Evolutionary conservation across 1,140 invertebrate species (phyloP), one percentile per base, ranked within the genome.

Genomic region (Drosophila santomea): DNA sequence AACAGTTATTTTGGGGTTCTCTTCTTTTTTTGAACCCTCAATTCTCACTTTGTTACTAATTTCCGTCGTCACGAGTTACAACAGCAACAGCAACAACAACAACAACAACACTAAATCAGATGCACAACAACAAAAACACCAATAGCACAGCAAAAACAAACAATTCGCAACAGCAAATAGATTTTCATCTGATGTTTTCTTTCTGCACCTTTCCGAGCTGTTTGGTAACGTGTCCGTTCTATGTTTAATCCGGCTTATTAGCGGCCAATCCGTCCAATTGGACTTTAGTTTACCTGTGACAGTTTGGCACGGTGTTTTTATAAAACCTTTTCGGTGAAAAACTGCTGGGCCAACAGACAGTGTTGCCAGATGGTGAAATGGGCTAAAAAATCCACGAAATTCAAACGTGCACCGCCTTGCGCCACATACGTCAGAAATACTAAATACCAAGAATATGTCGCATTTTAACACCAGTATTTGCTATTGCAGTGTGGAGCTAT

Each of bases 51-150:
- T 50, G 2, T 45, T 17, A 50, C 51, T 52, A 62, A 68, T 68
- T 68, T 68, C 15, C 38, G 64, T 23, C 28, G 61, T 68, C 64
- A 68, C 67, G n/a, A 72, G 45, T 44, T 63, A 64, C 44, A 55
- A 23, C 23, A 77, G 25, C 50, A 62, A 20, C 38, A 60, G 44
- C 60, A 44, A 36, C 32, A 58, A 20, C 38, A 60, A 50, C 60
- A 44, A 36, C 32, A 58, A 20, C 41, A 41, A 44, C 38, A 54
- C 44, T 0, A 2, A 32, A 32, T 32, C 8, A 32, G 7, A 32
- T 32, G 39, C 6, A 41, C 39, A 15, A n/a, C 39, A 41, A n/a
- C 14, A 41, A 41, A 14, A 58, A 47, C 59, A 44, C 25, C 23
- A 58, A 25, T 47, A 35, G 45, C 43, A 55, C 41, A 68, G 17